phyloP scores from a whole-genome alignment of 2,113 vertebrate species.

The Chaenocephalus aceratus region DNA sequence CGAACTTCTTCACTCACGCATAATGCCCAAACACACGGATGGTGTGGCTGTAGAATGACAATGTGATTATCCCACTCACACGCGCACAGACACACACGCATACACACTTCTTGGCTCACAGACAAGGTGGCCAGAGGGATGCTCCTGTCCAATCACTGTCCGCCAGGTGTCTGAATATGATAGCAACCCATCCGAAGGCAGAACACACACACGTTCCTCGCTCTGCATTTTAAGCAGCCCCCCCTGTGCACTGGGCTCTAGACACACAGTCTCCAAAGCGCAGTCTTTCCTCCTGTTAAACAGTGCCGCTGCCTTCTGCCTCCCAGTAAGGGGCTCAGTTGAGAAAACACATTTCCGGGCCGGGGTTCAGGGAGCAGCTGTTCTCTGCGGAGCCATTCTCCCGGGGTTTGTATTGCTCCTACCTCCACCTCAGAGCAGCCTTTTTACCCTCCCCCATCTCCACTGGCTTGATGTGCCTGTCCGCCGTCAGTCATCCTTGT shows the following conservation, averaged over 20 bases:
- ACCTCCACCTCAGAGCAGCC: conserved; percentile 27
- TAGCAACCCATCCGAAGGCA: conserved; percentile 77
- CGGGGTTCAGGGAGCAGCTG: conserved; percentile 48
- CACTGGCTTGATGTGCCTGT: conserved; percentile 26
- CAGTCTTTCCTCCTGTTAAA: conserved; percentile 54
- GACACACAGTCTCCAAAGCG: conserved; percentile 50
- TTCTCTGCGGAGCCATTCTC: conserved; percentile 41
- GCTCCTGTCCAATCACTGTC: conserved; percentile 78
- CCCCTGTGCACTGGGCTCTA: conserved; percentile 52
- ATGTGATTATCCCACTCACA: conserved; percentile 35
- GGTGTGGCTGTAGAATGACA: conserved; percentile 58
- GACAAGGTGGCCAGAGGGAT: conserved; percentile 73
- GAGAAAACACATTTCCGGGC: conserved; percentile 46
- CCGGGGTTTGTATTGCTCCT: conserved; percentile 38
- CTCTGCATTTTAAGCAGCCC: conserved; percentile 77
- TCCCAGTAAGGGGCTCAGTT: conserved; percentile 47
- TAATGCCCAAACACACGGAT: conserved; percentile 56
- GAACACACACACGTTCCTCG: conserved; percentile 61
- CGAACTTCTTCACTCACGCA: conserved; percentile 55
- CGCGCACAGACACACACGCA: background rate
- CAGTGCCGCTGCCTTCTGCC: conserved; percentile 45
- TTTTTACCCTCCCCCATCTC: conserved; percentile 4
- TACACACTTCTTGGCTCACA: conserved; percentile 55
- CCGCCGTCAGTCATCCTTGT: conserved; percentile 48
- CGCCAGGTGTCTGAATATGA: conserved; percentile 82